Evolutionary conservation across 2,888 invertebrate species (phyloP), one percentile per base, ranked within the genome.

Genomic region (Drosophila rubida): DNA sequence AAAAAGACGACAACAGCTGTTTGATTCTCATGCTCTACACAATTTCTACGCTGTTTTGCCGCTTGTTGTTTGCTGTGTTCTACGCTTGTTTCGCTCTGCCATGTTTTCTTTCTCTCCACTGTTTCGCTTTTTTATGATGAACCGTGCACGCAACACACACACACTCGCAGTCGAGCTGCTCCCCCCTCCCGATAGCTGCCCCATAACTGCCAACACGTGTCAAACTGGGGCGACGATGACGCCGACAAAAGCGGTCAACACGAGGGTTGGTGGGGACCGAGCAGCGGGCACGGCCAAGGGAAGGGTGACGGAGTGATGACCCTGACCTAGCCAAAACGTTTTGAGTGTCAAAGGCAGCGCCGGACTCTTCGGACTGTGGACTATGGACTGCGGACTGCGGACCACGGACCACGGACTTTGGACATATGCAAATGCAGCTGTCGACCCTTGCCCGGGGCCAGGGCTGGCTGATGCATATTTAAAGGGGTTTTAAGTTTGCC

Each of bases 141-240:
- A 66, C 67, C 51, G 8, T 30, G 64, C 44, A 64, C 55, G 30
- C 51, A 51, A 51, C 54, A 44, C 41, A 48, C 45, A 25, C 50
- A 50, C 41, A 48, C 27, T n/a, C 2, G 19, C 3, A 19, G 19
- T 19, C 19, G 19, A 19, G 6, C 37, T 23, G 11, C 9, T 14
- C 39, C 30, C 37, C 51, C 32, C 48, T 48, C 32, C 46, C 35
- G 14, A 37, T 16, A 25, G 49, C 46, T 69, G 64, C 49, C 64
- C 82, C 82, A 84, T 77, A 82, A 77, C 85, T 84, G 85, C 82
- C 85, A 84, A 71, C 82, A 82, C 82, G 82, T 84, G 85, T 85
- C 77, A 77, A 70, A 79, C 49, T 75, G 53, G 60, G 53, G 69
- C 62, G 60, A 67, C 64, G 55, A 78, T 80, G 80, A 83, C 75